Percentiles rank a stretch among this genome's conserved stretches.
phyloP scores from a whole-genome alignment of 1,140 invertebrate species.

The Zaprionus kolodkinae region DNA sequence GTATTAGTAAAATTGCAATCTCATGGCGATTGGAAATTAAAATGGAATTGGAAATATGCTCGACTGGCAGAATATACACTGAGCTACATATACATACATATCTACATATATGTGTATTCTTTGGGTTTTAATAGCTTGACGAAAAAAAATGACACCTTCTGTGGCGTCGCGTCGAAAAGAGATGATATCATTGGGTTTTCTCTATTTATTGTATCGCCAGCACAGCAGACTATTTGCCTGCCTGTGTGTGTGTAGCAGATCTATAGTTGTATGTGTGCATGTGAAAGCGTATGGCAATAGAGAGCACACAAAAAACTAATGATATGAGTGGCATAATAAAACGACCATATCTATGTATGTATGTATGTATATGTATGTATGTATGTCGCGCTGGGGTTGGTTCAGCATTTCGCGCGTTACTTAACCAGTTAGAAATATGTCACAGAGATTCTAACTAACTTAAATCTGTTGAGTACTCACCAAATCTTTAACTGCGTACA shows the following conservation, averaged over 20 bases:
- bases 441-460: background rate
- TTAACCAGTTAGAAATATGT: slow-evolving; percentile 31
- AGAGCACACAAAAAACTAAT: slow-evolving; percentile 21
- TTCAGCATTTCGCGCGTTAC: slow-evolving; percentile 24
- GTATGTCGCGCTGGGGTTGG: background rate
- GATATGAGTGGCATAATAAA: slow-evolving; percentile 13
- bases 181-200: slow-evolving; percentile 55
- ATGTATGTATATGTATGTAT: too few species aligned
- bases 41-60: slow-evolving; percentile 15
- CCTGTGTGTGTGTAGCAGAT: too few species aligned
- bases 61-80: slow-evolving; percentile 11
- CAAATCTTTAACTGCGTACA: slow-evolving; percentile 71
- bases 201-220: slow-evolving; percentile 30
- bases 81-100: background rate
- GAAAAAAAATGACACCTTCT: slow-evolving; percentile 40
- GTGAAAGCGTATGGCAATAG: slow-evolving; percentile 45
- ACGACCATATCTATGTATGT: background rate
- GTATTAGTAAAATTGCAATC: slow-evolving; percentile 52
- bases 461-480: slow-evolving; percentile 53
- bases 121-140: slow-evolving; percentile 4
- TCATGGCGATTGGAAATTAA: slow-evolving; percentile 32
- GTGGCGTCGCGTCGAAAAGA: slow-evolving; percentile 32
- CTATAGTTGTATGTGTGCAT: background rate
- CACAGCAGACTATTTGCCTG: slow-evolving; percentile 20
- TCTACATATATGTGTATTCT: slow-evolving; percentile 12